These are phyloP conservation scores for Muscidifurax raptorellus DNA, from an alignment of 1,140 invertebrate species.

Conservation along the genomic window DNA sequence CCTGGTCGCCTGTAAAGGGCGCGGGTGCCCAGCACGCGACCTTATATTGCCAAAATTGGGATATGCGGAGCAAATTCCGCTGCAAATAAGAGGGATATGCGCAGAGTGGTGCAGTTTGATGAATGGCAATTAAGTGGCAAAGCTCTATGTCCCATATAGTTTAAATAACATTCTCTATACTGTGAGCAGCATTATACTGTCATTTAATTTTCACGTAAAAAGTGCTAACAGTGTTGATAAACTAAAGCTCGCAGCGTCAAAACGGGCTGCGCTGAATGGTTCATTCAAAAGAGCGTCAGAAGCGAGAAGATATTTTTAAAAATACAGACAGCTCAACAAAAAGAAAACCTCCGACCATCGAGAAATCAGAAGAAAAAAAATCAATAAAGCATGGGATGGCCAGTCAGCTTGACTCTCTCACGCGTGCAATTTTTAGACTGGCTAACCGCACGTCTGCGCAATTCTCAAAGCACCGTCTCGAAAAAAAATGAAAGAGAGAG, in stretches of 20 bases:
- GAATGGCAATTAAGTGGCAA: not conserved
- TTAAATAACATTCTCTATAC: not conserved
- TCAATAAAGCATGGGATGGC: not conserved
- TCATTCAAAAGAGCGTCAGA: not conserved
- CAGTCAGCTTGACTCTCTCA: not conserved
- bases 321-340: not conserved
- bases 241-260: not conserved
- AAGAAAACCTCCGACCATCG: not conserved
- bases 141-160: not conserved
- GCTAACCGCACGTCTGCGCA: constrained; percentile 5
- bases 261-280: not conserved
- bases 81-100: not conserved
- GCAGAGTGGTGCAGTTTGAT: constrained; percentile 6
- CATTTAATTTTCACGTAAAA: not conserved
- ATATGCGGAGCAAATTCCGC: constrained; percentile 21
- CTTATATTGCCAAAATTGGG: not conserved
- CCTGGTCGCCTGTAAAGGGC: constrained; percentile 27
- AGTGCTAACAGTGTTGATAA: not conserved
- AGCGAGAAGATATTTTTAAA: constrained; percentile 20
- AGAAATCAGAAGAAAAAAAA: not conserved
- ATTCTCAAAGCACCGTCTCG: constrained; percentile 12
- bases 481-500: not conserved
- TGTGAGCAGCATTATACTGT: too few species aligned
- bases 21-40: constrained; percentile 37
- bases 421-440: constrained; percentile 20